Base-by-base conservation (phyloP, 2,888 invertebrate genomes). In the Drosophila fulvimacula region DNA sequence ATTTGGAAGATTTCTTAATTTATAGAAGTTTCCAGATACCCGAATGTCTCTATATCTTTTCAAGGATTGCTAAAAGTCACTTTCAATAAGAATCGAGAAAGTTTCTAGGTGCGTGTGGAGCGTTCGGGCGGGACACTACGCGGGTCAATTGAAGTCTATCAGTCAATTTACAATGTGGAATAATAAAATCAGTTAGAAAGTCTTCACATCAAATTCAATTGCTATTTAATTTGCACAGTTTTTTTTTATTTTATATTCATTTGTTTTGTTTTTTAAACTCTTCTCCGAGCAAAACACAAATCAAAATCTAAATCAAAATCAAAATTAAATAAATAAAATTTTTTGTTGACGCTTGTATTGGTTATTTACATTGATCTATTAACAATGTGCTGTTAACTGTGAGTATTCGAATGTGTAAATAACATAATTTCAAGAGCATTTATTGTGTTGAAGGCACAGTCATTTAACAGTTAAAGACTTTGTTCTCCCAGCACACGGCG, bases 121-220 rank as follows among this genome's bases (percentile, higher is more conserved):
- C 53, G 57, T 39, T 36, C 5, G 27, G 17, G 24, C 17, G 39
- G 53, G 0, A 17, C 1, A 15, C 11, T 5, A 5, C 30, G 55
- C 39, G 60, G 75, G 74, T 76, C 73, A 76, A 76, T 76, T 76
- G 57, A 68, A 58, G 49, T 73, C 79, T 48, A 76, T 76, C 75
- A 76, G 64, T 64, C 79, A 76, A 76, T 73, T 76, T 68, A 69
- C 64, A 78, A 68, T 67, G 44, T 44, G 58, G 38, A 69, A 32
- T 61, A 68, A 76, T 76, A 68, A 75, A 75, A 67, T 64, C 73
- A 67, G 38, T 59, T 57, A 48, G 52, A 53, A 58, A 34, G 55
- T 62, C 56, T 56, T 42, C 53, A 57, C 55, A 58, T 76, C 53
- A 55, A 74, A 55, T 77, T 48, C 65, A 77, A 72, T 72, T 74